Conservation (phyloP, 2,888 invertebrate species). For the Hydriomena furcata region DNA sequence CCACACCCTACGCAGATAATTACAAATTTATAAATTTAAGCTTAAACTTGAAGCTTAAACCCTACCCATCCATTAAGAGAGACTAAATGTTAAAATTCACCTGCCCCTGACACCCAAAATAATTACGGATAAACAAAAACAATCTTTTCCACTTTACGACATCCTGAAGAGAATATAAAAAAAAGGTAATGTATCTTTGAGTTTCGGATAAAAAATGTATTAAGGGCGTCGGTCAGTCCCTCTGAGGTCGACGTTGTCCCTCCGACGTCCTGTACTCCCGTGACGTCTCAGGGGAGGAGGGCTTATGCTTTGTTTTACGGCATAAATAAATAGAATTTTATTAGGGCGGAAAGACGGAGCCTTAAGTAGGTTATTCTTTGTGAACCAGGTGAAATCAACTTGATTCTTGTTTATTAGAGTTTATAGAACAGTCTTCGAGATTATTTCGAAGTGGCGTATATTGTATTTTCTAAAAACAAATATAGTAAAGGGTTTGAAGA, state of each 20-base stretch:
- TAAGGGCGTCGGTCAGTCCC: constrained; percentile 51
- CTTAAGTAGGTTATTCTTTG: constrained; percentile 14
- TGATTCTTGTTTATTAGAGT: neutral
- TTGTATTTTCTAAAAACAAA: too few relatives aligned
- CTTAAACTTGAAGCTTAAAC: too few relatives aligned
- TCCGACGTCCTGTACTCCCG: constrained; percentile 31
- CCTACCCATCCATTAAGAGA: neutral
- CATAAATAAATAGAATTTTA: constrained; percentile 40
- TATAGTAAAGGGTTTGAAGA: too few relatives aligned
- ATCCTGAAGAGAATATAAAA: constrained; percentile 47
- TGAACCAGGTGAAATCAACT: constrained; percentile 7
- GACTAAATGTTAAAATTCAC: constrained; percentile 9
- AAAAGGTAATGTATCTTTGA: constrained; percentile 46
- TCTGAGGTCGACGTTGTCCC: constrained; percentile 26
- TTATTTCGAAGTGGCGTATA: too few relatives aligned
- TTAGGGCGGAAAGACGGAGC: constrained; percentile 28
- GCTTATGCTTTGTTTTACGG: constrained; percentile 55
- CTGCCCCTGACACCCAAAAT: constrained; percentile 23
- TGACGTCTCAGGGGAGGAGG: constrained; percentile 46
- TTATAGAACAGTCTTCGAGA: too few relatives aligned
- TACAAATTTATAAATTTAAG: neutral
- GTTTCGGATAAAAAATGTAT: constrained; percentile 62
- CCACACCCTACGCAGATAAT: too few relatives aligned
- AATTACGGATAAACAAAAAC: constrained; percentile 37
- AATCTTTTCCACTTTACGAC: constrained; percentile 49